Conservation (phyloP, 2,888 invertebrate species). For the Osmoderma eremita region DNA sequence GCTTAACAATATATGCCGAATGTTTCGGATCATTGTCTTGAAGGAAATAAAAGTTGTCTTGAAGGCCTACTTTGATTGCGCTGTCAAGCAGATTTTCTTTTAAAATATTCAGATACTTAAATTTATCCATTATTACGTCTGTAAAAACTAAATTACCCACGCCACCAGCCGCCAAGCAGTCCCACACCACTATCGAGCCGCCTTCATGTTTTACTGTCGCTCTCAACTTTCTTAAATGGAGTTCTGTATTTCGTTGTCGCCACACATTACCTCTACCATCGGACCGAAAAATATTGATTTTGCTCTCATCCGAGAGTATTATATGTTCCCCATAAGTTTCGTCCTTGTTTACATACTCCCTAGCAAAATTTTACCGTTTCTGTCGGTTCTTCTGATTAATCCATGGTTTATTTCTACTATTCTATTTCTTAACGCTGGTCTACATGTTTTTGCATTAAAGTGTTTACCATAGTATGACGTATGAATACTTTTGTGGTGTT, state of each 20-base stretch:
- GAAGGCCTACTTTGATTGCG: slow-evolving; percentile 3
- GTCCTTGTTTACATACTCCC: neutral
- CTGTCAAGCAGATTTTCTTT: slow-evolving; percentile 7
- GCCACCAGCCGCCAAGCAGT: neutral
- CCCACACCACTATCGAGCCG: slow-evolving; percentile 4
- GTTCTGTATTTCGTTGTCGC: slow-evolving; percentile 3
- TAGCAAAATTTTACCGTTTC: neutral
- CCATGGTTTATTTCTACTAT: too few species aligned
- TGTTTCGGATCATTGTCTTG: too few species aligned
- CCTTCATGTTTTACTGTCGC: neutral
- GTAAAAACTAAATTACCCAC: slow-evolving; percentile 15
- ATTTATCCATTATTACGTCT: slow-evolving; percentile 14
- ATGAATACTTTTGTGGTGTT: too few species aligned
- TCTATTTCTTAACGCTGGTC: too few species aligned
- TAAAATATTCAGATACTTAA: slow-evolving; percentile 13
- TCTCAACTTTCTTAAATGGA: neutral
- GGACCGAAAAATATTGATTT: too few species aligned
- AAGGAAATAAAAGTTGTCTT: slow-evolving; percentile 6
- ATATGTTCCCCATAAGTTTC: too few species aligned
- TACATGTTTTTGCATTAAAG: too few species aligned
- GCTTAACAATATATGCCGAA: too few species aligned
- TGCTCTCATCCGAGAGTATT: too few species aligned
- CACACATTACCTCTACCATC: neutral
- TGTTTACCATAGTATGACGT: too few species aligned
- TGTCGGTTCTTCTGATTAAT: too few species aligned